These are phyloP conservation scores for Castor canadensis DNA, from an alignment of 2,113 vertebrate genomes.

Conservation along the genomic window DNA sequence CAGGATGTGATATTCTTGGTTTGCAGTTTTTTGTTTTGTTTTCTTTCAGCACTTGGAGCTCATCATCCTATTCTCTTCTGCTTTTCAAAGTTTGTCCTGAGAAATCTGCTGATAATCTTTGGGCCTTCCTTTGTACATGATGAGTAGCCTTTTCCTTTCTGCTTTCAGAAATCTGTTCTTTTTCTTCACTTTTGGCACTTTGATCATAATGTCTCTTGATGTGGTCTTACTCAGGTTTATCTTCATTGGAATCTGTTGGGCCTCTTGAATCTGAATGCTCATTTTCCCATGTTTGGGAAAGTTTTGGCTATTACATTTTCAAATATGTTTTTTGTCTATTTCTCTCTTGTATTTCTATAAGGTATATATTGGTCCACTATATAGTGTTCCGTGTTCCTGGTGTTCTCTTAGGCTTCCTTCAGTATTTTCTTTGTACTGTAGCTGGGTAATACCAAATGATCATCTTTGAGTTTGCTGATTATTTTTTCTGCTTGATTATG, in stretches of 20 bases:
- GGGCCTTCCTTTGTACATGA: neutral
- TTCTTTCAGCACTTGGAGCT: neutral
- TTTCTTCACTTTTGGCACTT: neutral
- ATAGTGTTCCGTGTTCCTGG: neutral
- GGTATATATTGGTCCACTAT: neutral
- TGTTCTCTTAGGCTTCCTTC: neutral
- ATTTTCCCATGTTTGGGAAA: neutral
- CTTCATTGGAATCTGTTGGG: neutral
- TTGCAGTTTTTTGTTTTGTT: neutral
- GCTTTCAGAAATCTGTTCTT: neutral
- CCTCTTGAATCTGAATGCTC: neutral
- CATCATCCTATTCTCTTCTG: neutral
- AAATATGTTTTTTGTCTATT: neutral
- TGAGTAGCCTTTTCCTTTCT: neutral
- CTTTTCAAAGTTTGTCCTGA: neutral
- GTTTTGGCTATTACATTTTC: neutral
- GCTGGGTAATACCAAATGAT: neutral
- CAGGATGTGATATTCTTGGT: neutral
- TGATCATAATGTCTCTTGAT: neutral
- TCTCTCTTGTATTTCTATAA: neutral
- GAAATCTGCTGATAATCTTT: neutral
- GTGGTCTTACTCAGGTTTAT: neutral
- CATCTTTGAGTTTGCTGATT: neutral
- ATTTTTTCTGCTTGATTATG: neutral
- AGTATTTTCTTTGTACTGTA: neutral